phyloP scores from a whole-genome alignment of 2,113 vertebrate species.

The Cheirogaleus medius region DNA sequence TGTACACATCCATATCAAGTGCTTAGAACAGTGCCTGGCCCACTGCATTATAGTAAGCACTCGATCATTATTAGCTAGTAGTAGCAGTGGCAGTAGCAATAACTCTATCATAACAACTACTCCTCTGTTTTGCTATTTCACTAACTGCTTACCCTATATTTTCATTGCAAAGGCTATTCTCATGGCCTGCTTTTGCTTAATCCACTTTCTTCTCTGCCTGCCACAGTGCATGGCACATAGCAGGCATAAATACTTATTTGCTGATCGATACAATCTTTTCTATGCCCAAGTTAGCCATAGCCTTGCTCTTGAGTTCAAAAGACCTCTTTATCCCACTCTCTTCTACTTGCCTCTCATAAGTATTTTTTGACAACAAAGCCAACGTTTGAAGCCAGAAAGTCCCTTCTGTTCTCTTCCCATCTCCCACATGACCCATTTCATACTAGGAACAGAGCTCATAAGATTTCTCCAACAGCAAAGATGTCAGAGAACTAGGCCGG shows the following conservation, averaged over 20 bases:
- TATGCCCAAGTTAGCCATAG: neutral
- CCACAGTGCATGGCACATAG: too few species aligned
- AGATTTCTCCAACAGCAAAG: neutral
- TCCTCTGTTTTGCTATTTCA: neutral
- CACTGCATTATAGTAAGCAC: too few species aligned
- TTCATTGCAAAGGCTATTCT: neutral
- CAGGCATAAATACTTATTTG: neutral
- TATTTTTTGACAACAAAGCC: neutral
- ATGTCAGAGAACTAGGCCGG: neutral
- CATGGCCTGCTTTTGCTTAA: neutral
- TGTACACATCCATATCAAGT: neutral
- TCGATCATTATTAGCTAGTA: neutral
- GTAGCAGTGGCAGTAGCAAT: too few species aligned
- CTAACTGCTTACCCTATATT: neutral
- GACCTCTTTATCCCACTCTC: neutral
- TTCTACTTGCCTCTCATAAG: neutral
- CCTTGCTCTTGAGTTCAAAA: neutral
- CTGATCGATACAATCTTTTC: neutral
- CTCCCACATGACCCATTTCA: rapidly evolving
- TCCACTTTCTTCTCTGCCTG: neutral
- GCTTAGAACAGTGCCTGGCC: neutral
- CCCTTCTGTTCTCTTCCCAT: neutral
- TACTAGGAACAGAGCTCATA: neutral
- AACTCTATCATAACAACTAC: neutral
- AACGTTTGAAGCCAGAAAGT: neutral